These are phyloP conservation scores for Chloroceryle inda DNA, from an alignment of 2,797 vertebrate species.

Conservation along the genomic window DNA sequence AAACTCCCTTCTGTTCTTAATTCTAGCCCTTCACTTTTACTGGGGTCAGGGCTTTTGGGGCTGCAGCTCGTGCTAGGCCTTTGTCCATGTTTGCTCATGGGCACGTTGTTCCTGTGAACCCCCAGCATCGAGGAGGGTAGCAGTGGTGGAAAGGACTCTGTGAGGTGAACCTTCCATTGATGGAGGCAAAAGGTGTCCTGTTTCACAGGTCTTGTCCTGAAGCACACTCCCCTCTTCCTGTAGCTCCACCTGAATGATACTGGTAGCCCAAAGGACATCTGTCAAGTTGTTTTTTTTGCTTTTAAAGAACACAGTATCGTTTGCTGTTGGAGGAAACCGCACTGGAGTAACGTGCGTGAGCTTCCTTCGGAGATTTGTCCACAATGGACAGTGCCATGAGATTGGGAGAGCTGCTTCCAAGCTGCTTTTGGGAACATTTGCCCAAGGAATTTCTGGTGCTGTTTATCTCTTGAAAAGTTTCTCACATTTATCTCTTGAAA, in stretches of 20 bases:
- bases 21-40: neutral
- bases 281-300: neutral
- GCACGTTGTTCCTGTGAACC: fast-evolving
- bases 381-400: neutral
- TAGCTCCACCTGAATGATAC: fast-evolving
- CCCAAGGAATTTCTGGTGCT: neutral
- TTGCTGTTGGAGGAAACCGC: neutral
- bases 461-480: neutral
- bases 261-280: neutral
- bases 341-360: fast-evolving
- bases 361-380: neutral
- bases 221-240: fast-evolving
- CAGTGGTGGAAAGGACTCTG: no score
- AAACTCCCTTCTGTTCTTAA: neutral
- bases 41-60: neutral
- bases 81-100: fast-evolving
- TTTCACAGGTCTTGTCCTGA: neutral
- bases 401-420: neutral
- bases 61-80: neutral
- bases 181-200: neutral
- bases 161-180: neutral
- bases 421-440: neutral
- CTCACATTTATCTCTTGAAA: neutral
- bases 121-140: neutral
- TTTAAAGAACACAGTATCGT: neutral